A percentile compares a stretch with the other conserved stretches of the same genome.
phyloP scores from a whole-genome alignment of 2,797 vertebrate genomes.

The Enteromius viviparus region DNA sequence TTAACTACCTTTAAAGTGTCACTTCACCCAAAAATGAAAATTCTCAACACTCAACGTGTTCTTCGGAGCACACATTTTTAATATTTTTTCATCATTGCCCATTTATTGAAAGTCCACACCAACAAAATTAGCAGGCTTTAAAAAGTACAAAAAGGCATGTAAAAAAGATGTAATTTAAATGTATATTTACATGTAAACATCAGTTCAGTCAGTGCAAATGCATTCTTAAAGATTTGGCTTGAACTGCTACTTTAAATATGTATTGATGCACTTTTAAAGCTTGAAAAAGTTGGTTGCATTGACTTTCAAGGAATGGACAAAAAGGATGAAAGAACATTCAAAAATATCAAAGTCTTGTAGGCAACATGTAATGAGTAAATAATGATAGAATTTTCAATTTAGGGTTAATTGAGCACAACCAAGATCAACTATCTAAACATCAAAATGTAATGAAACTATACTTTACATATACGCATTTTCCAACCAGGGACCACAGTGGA shows the following conservation, averaged over 20 bases:
- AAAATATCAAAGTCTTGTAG: background rate
- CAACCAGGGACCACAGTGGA: constrained; percentile 91
- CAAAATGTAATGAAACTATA: background rate
- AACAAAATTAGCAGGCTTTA: background rate
- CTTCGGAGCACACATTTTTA: background rate
- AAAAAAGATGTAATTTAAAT: too few relatives aligned
- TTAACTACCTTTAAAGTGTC: background rate
- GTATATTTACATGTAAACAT: background rate
- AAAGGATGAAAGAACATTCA: background rate
- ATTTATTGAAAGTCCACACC: background rate
- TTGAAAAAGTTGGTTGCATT: background rate
- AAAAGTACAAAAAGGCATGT: background rate
- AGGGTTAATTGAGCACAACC: background rate
- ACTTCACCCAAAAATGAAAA: background rate
- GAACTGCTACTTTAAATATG: background rate
- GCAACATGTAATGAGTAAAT: background rate
- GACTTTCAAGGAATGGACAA: background rate
- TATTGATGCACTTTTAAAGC: background rate
- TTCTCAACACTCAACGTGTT: background rate
- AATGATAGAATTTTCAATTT: background rate
- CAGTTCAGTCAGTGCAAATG: background rate
- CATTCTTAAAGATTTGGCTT: background rate
- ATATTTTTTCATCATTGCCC: background rate
- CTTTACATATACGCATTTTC: background rate
- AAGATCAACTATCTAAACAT: background rate